Percentiles rank a stretch among this genome's conserved stretches.
Evolutionary conservation across 2,888 invertebrate genomes (phyloP).

Genomic region (Euzetes globulus): DNA sequence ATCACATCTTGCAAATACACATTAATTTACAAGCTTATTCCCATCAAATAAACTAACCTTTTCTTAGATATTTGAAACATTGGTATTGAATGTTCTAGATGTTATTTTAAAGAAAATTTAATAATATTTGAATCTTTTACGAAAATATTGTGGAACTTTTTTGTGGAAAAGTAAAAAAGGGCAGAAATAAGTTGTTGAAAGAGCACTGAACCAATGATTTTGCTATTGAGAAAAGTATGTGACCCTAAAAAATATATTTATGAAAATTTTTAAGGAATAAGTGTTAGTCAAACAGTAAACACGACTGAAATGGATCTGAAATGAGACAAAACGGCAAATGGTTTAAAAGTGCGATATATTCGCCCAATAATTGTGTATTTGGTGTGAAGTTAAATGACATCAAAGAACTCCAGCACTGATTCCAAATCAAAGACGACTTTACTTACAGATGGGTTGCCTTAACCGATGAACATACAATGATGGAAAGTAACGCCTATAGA

Average conservation of each 20-base stretch:
- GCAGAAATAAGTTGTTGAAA: background rate
- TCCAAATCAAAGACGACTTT: background rate
- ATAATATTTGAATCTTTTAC: no score
- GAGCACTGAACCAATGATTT: background rate
- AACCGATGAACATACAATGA: conserved; percentile 28
- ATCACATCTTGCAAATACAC: no score
- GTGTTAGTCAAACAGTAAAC: conserved; percentile 13
- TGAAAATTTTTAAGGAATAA: background rate
- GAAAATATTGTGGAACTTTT: no score
- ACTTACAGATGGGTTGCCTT: conserved; percentile 11
- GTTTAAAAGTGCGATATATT: background rate
- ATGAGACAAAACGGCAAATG: background rate
- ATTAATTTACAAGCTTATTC: no score
- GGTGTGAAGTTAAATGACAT: conserved; percentile 29
- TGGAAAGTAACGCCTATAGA: conserved; percentile 27
- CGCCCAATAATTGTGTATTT: conserved; percentile 7
- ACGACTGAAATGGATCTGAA: conserved; percentile 7
- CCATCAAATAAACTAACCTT: no score
- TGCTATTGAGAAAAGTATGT: background rate
- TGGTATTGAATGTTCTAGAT: no score
- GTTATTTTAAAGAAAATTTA: no score
- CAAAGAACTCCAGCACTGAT: conserved; percentile 11
- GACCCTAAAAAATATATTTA: conserved; percentile 20
- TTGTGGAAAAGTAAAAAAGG: background rate
- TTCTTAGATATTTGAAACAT: no score